phyloP scores from a whole-genome alignment of 2,113 vertebrate genomes.

The Menura novaehollandiae region DNA sequence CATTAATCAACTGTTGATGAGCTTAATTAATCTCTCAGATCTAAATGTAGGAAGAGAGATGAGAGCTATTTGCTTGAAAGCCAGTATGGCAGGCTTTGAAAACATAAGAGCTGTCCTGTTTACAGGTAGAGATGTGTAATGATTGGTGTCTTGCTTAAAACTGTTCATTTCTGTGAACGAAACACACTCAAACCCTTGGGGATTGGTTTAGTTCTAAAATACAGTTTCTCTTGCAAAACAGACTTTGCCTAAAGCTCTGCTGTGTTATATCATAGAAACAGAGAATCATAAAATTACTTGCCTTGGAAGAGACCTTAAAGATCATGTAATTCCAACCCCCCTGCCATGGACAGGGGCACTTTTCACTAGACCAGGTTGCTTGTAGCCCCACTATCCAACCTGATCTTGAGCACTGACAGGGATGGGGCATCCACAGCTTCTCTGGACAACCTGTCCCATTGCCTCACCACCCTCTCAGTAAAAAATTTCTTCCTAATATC shows the following conservation, averaged over 20 bases:
- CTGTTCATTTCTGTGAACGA: neutral
- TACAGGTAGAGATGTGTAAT: neutral
- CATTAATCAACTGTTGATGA: conserved; percentile 56
- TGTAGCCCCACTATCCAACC: neutral
- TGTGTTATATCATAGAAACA: neutral
- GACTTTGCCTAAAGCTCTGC: neutral
- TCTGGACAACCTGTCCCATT: neutral
- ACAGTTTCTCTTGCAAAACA: neutral
- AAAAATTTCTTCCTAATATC: too few relatives aligned
- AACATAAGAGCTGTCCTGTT: neutral
- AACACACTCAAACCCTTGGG: neutral
- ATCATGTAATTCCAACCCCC: neutral
- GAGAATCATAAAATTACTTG: neutral
- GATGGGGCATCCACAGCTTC: neutral
- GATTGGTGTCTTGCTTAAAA: conserved; percentile 8
- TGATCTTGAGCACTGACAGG: neutral
- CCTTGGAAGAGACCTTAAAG: neutral
- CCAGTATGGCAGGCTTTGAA: neutral
- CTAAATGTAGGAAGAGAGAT: conserved; percentile 43
- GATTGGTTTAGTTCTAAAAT: neutral
- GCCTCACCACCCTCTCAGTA: neutral
- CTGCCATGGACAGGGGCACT: neutral
- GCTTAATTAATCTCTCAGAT: conserved; percentile 59
- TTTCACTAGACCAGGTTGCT: neutral
- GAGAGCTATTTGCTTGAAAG: conserved; percentile 38